A percentile compares a stretch with the other conserved stretches of the same genome.
Evolutionary conservation across 2,888 invertebrate genomes (phyloP).

Genomic region (Phania funesta): DNA sequence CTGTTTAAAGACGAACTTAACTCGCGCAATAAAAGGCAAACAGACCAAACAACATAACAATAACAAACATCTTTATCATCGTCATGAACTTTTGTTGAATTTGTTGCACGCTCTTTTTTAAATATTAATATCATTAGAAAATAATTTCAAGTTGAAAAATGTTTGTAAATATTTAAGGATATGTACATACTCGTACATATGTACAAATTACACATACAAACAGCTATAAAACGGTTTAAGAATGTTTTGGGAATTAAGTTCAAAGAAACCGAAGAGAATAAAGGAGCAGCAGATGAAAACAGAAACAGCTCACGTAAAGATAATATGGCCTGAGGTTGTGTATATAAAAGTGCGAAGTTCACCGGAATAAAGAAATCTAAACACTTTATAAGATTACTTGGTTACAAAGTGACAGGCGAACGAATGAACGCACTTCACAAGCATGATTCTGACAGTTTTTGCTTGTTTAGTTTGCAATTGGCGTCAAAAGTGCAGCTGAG

Average conservation of each 20-base stretch:
- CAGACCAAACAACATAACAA: constrained; percentile 25
- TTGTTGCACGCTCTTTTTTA: constrained; percentile 1
- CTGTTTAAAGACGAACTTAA: constrained; percentile 72
- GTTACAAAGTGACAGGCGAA: constrained; percentile 10
- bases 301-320: constrained; percentile 62
- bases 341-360: constrained; percentile 69
- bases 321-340: constrained; percentile 70
- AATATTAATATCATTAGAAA: constrained; percentile 40
- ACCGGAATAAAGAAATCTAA: constrained; percentile 64
- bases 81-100: constrained; percentile 3
- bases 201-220: not conserved
- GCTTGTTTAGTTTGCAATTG: constrained; percentile 37
- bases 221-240: no score
- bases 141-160: constrained; percentile 49
- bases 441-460: constrained; percentile 42
- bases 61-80: constrained; percentile 32
- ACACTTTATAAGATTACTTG: constrained; percentile 62
- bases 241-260: constrained; percentile 21
- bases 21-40: constrained; percentile 46
- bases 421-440: not conserved
- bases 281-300: not conserved
- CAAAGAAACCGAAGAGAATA: constrained; percentile 23
- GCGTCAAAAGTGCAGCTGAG: constrained; percentile 59
- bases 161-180: constrained; percentile 25
- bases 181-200: not conserved